phyloP scores from a whole-genome alignment of 2,113 vertebrate species.

The Erpornis zantholeuca region DNA sequence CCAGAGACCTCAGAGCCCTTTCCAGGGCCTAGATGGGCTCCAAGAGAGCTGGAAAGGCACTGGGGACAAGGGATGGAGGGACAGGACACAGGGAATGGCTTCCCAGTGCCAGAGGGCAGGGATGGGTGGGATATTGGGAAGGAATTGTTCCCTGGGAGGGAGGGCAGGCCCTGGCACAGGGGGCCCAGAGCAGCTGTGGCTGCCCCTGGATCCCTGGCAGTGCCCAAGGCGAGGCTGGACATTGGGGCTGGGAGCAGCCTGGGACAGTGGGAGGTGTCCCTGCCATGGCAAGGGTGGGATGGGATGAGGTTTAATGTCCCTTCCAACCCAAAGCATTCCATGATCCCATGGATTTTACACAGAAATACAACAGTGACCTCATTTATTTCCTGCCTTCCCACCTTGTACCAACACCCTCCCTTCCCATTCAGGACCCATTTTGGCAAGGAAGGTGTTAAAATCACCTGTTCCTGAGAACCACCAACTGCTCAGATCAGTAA shows the following conservation, averaged over 20 bases:
- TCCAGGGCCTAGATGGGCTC: rapidly evolving
- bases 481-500: neutral
- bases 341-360: neutral
- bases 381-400: neutral
- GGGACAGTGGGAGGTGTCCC: neutral
- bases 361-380: neutral
- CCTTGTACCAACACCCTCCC: neutral
- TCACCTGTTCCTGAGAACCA: neutral
- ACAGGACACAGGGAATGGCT: neutral
- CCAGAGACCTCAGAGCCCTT: neutral
- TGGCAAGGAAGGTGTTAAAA: neutral
- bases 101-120: rapidly evolving
- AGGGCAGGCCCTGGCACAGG: rapidly evolving
- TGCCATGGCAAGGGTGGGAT: neutral
- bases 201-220: neutral
- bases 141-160: neutral
- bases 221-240: neutral
- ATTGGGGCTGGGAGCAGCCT: neutral
- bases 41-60: neutral
- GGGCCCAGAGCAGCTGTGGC: neutral
- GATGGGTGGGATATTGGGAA: rapidly evolving
- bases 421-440: neutral
- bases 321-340: neutral
- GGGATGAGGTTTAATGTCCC: rapidly evolving
- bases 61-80: neutral